phyloP scores from a whole-genome alignment of 2,888 invertebrate species.

The Thereva nobilitata region DNA sequence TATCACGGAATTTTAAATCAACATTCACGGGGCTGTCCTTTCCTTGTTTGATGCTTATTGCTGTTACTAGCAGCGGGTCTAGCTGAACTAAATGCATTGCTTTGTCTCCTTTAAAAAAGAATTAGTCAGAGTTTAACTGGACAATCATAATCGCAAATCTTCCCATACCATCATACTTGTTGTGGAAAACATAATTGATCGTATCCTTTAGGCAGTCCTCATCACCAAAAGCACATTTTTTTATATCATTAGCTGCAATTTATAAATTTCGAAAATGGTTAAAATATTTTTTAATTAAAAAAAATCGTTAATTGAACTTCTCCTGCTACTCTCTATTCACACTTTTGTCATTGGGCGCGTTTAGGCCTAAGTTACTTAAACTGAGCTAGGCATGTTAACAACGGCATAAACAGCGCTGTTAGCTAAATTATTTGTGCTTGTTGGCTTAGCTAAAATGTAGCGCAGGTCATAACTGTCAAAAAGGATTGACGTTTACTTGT shows the following conservation, averaged over 20 bases:
- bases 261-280: too few relatives aligned
- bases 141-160: not conserved
- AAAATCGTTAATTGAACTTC: too few relatives aligned
- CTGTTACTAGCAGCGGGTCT: constrained; percentile 20
- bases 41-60: constrained; percentile 22
- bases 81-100: constrained; percentile 18
- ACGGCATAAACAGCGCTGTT: too few relatives aligned
- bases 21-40: constrained; percentile 34
- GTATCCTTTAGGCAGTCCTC: constrained; percentile 22
- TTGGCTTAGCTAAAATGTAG: too few relatives aligned
- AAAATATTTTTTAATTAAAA: too few relatives aligned
- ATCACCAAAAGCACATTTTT: constrained; percentile 34
- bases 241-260: constrained; percentile 13
- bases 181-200: constrained; percentile 22
- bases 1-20: constrained; percentile 2
- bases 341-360: too few relatives aligned
- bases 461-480: too few relatives aligned
- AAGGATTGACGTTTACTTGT: too few relatives aligned
- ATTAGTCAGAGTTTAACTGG: not conserved
- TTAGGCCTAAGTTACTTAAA: too few relatives aligned
- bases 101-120: not conserved
- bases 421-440: too few relatives aligned
- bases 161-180: constrained; percentile 7
- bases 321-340: too few relatives aligned
- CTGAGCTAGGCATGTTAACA: too few relatives aligned